Conservation (phyloP, 1,140 invertebrate species). For the Lerema accius region DNA sequence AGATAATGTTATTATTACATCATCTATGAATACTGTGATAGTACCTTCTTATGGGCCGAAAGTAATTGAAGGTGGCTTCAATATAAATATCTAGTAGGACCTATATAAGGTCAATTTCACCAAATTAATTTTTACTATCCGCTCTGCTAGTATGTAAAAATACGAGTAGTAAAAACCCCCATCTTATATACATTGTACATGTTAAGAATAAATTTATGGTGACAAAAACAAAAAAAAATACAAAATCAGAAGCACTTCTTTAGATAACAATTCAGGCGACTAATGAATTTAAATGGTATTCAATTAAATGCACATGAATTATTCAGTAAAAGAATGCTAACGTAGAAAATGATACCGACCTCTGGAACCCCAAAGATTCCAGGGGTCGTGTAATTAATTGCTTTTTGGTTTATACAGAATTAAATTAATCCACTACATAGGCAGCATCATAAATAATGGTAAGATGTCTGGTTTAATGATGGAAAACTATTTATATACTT, state of each 20-base stretch:
- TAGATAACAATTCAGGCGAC: conserved; percentile 50
- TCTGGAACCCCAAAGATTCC: conserved; percentile 51
- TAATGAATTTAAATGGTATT: conserved; percentile 79
- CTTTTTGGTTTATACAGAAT: conserved; percentile 49
- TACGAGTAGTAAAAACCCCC: no score
- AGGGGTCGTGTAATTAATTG: conserved; percentile 58
- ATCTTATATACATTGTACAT: background rate
- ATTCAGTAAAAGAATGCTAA: conserved; percentile 70
- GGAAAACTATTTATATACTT: background rate
- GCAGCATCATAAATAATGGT: conserved; percentile 9
- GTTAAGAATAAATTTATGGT: background rate
- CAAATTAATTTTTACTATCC: no score
- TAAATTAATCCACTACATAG: conserved; percentile 22
- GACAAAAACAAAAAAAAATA: conserved; percentile 34
- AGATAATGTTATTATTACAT: no score
- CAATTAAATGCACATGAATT: conserved; percentile 79
- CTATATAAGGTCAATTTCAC: no score
- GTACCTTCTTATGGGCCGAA: no score
- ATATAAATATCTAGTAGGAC: no score
- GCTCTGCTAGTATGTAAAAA: no score
- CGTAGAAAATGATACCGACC: conserved; percentile 69
- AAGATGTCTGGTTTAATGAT: background rate
- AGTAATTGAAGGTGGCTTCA: no score
- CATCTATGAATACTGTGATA: no score
- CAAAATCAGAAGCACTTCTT: conserved; percentile 39